Conservation (phyloP, 2,113 vertebrate genomes). For the Stercorarius parasiticus region DNA sequence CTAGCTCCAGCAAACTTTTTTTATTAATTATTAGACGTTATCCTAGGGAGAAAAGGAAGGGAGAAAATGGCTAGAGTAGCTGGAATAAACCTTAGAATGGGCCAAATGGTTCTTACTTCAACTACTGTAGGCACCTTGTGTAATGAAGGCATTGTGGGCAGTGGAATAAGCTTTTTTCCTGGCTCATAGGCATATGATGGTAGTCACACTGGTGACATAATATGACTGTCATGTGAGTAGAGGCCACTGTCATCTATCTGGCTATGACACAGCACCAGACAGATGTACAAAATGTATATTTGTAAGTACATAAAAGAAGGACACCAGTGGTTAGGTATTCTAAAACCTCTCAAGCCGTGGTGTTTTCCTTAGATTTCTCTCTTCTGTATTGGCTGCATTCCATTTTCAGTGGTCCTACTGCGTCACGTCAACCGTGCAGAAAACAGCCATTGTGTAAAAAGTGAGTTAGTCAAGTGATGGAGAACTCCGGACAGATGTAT, state of each 20-base stretch:
- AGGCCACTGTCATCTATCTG: neutral
- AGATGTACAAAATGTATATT: neutral
- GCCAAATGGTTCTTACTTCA: neutral
- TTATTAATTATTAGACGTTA: neutral
- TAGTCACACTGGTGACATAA: neutral
- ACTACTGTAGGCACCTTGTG: neutral
- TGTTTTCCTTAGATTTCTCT: neutral
- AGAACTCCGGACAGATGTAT: neutral
- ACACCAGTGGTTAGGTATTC: neutral
- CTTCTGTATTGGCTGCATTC: neutral
- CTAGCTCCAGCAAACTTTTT: neutral
- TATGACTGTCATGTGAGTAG: neutral
- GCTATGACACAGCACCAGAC: neutral
- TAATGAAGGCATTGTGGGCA: neutral
- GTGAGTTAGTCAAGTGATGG: neutral
- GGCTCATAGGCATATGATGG: neutral
- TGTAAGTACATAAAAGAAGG: neutral
- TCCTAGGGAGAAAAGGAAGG: neutral
- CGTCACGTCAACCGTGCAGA: neutral
- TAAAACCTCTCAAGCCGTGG: neutral
- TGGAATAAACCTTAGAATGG: neutral
- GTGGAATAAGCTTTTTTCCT: neutral
- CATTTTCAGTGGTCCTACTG: neutral
- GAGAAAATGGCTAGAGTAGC: neutral
- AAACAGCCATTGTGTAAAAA: neutral